These are phyloP conservation scores for Rhinoraja longicauda DNA, from an alignment of 2,797 vertebrate genomes.

Conservation along the genomic window DNA sequence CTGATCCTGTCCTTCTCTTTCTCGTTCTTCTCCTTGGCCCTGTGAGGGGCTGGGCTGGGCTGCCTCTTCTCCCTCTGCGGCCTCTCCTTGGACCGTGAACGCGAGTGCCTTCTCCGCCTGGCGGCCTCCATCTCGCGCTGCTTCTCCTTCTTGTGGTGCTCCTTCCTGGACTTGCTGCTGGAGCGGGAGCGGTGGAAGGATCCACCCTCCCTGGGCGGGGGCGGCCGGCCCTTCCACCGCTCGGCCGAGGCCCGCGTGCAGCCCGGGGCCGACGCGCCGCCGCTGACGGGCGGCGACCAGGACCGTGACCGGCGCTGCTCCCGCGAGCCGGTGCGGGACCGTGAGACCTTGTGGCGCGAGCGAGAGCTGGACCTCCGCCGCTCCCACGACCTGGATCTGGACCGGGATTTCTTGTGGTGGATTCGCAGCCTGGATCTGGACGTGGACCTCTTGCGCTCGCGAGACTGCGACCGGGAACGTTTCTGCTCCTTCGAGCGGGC, in stretches of 20 bases:
- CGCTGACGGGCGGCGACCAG: conserved; percentile 47
- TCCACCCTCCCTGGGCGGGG: neutral
- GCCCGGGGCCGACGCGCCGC: conserved; percentile 50
- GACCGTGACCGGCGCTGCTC: conserved; percentile 62
- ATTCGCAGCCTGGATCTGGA: conserved; percentile 25
- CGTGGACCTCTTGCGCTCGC: conserved; percentile 49
- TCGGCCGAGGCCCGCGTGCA: conserved; percentile 48
- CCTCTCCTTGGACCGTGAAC: conserved; percentile 48
- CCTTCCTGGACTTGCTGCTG: conserved; percentile 50
- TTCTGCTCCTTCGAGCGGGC: conserved; percentile 46
- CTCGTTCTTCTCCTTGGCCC: conserved; percentile 50
- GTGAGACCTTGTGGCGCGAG: conserved; percentile 54
- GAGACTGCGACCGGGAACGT: conserved; percentile 57
- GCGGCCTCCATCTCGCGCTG: conserved; percentile 55
- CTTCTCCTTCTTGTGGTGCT: conserved; percentile 56
- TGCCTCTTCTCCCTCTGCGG: conserved; percentile 48
- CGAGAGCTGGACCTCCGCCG: conserved; percentile 53
- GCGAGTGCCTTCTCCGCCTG: conserved; percentile 58
- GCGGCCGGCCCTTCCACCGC: conserved; percentile 47
- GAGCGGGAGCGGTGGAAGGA: conserved; percentile 49
- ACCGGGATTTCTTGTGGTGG: conserved; percentile 47
- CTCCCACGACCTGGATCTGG: conserved; percentile 54
- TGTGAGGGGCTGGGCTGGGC: conserved; percentile 35
- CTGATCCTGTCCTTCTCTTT: conserved; percentile 49
- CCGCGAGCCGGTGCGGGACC: conserved; percentile 54